Evolutionary conservation across 1,140 invertebrate species (phyloP), one percentile per base, ranked within the genome.

Genomic region (Bombus cullumanus): DNA sequence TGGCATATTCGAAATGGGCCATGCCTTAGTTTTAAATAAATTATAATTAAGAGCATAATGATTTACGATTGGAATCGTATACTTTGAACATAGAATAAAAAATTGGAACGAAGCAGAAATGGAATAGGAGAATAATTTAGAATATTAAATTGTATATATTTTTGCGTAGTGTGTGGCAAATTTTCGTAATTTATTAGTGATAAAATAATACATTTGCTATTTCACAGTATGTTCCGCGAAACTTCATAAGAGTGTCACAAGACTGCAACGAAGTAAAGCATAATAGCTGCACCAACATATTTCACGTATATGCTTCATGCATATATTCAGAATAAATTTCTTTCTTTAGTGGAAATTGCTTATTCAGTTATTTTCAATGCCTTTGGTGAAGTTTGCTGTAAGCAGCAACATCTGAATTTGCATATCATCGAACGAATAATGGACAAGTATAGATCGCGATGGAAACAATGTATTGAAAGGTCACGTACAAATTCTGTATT

Each of bases 381-480:
- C 41, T 25, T 83, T 68, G 76, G 43, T 13, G 73, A 68, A 31
- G 34, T 77, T 28, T 41, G 62, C 15, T 77, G 62, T 31, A 69
- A 57, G 28, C 53, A 37, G 15, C 28, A 83, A 66, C 64, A 2
- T 41, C 28, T 10, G 34, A 69, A 77, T 77, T 83, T 83, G 62
- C 81, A 83, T 77, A 83, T 83, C 34, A 83, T 77, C 43, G 81
- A 22, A 37, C 62, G 74, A 68, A 69, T 83, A 83, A 77, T 68
- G 62, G 62, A 83, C 81, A 53, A 31, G 41, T 39, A 76, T 28
- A 31, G 34, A 68, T 28, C 39, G 59, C 47, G 47, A 53, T 39
- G 25, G 59, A 68, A 83, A 83, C 73, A 76, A 77, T 53, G 57
- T 75, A 83, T 53, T 5, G 73, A 83, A 83, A 76, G 81, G 81